Evolutionary conservation across 2,113 vertebrate species (phyloP).

Genomic region (Ammospiza nelsoni): DNA sequence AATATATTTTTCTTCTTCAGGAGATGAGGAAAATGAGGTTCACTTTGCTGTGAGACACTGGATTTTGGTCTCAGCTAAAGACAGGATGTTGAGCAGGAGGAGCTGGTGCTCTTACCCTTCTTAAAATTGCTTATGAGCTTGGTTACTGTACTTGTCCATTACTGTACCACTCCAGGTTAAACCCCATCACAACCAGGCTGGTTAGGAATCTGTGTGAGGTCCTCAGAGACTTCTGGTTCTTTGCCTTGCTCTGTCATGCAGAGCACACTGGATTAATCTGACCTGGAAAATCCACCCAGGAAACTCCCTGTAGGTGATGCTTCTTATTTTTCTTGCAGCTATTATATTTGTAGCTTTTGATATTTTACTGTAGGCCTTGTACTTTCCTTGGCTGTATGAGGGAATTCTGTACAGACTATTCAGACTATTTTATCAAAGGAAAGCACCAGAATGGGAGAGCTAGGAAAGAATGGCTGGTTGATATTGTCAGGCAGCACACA

Average conservation of each 20-base stretch:
- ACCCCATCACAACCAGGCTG: not conserved
- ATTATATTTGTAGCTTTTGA: not conserved
- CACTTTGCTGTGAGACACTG: not conserved
- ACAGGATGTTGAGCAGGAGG: not conserved
- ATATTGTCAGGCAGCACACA: not conserved
- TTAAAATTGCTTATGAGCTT: not conserved
- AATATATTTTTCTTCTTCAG: not conserved
- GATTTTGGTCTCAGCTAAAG: not conserved
- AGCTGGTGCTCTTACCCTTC: not conserved
- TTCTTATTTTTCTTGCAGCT: not conserved
- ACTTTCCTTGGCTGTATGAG: not conserved
- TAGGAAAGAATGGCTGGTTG: not conserved
- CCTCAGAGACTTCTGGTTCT: not conserved
- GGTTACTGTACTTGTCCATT: not conserved
- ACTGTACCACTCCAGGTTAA: not conserved
- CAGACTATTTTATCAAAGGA: not conserved
- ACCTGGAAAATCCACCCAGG: not conserved
- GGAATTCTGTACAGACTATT: not conserved
- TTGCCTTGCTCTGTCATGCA: not conserved
- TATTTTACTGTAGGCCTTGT: not conserved
- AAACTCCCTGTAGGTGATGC: not conserved
- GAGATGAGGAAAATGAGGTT: not conserved
- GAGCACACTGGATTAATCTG: not conserved
- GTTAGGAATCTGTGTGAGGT: not conserved
- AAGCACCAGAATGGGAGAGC: not conserved